Conservation (phyloP, 2,113 vertebrate genomes). For the Pandion haliaetus region DNA sequence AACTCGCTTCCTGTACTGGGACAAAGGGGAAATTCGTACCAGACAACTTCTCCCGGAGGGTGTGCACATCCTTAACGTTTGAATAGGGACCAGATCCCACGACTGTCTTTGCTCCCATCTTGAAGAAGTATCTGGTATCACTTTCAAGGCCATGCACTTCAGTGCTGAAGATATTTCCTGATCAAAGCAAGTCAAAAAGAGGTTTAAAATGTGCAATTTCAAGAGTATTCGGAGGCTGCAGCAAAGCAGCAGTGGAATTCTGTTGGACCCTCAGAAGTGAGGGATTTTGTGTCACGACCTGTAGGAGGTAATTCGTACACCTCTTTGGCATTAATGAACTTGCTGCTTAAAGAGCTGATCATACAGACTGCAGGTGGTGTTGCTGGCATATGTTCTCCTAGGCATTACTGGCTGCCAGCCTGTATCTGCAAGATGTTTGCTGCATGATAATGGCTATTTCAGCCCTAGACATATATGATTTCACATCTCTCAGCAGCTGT, state of each 20-base stretch:
- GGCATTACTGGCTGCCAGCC: neutral
- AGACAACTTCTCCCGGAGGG: conserved; percentile 77
- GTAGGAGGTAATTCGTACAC: neutral
- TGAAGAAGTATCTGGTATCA: conserved; percentile 91
- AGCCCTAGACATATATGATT: neutral
- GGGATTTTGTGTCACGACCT: neutral
- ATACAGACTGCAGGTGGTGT: neutral
- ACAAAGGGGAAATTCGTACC: conserved; percentile 46
- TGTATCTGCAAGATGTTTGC: neutral
- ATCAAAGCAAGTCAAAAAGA: neutral
- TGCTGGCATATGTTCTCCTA: neutral
- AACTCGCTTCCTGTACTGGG: neutral
- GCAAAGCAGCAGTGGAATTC: neutral
- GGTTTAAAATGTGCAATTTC: neutral
- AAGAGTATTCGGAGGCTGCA: neutral
- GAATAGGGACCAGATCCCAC: conserved; percentile 92
- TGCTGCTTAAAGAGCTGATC: neutral
- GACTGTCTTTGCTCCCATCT: conserved; percentile 89
- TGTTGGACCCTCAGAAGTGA: neutral
- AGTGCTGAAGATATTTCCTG: conserved; percentile 88
- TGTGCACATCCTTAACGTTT: conserved; percentile 86
- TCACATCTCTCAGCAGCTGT: neutral
- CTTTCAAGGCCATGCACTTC: conserved; percentile 87
- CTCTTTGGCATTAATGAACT: neutral
- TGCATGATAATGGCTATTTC: neutral